These are phyloP conservation scores for Fregetta grallaria DNA, from an alignment of 2,113 vertebrate genomes.

Conservation along the genomic window DNA sequence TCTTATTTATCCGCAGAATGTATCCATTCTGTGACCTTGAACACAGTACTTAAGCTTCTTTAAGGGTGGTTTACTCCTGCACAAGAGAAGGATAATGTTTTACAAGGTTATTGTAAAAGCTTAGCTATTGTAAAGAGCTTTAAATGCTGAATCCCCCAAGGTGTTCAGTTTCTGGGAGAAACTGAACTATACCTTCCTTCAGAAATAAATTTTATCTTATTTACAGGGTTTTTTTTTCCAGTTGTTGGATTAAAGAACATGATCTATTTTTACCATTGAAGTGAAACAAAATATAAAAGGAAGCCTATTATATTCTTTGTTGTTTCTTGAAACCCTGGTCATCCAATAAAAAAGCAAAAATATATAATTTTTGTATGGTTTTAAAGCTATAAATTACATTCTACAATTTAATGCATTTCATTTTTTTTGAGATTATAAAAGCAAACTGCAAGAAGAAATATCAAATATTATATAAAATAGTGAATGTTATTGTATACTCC, in stretches of 20 bases:
- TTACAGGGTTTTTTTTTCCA: neutral
- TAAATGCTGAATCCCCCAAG: neutral
- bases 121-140: constrained; percentile 8
- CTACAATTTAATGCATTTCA: neutral
- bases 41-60: neutral
- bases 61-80: neutral
- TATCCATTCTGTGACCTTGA: neutral
- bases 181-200: neutral
- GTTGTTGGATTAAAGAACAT: neutral
- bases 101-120: neutral
- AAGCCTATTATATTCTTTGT: neutral
- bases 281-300: neutral
- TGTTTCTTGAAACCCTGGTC: neutral
- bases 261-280: neutral
- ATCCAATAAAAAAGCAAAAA: neutral
- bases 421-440: neutral
- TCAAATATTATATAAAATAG: neutral
- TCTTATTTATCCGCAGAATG: neutral
- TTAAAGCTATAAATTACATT: neutral
- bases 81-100: neutral
- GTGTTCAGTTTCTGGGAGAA: neutral
- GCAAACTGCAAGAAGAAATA: neutral
- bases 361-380: neutral
- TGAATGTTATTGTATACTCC: neutral
- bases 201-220: neutral